Conservation (phyloP, 1,140 invertebrate genomes). For the Cyphomyrmex costatus region DNA sequence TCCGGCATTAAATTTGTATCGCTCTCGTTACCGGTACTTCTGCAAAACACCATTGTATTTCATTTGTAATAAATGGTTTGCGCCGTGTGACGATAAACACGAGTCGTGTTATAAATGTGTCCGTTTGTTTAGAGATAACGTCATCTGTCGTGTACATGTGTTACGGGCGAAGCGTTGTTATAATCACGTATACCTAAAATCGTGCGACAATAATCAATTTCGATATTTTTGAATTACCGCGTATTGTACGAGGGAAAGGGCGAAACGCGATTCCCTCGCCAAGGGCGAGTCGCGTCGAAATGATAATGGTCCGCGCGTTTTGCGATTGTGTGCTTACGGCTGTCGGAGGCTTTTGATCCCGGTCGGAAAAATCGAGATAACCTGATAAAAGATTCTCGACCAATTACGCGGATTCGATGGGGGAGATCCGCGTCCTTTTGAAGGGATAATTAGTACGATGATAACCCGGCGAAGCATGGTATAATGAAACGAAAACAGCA, state of each 20-base stretch:
- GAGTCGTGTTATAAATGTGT: conserved; percentile 42
- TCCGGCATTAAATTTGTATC: conserved; percentile 62
- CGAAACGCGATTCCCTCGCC: conserved; percentile 12
- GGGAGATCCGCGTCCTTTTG: conserved; percentile 60
- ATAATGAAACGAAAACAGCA: conserved; percentile 85
- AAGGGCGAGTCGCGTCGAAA: not conserved
- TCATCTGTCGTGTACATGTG: not conserved
- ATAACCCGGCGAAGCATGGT: conserved; percentile 75
- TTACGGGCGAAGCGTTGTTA: not conserved
- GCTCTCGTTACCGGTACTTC: conserved; percentile 57
- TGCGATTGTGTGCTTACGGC: not conserved
- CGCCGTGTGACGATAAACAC: conserved; percentile 39
- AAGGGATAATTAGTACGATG: conserved; percentile 80
- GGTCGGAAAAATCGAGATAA: conserved; percentile 28
- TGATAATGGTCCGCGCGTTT: not conserved
- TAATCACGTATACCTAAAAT: conserved; percentile 18
- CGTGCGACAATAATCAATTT: not conserved
- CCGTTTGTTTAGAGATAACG: conserved; percentile 48
- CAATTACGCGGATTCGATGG: conserved; percentile 52
- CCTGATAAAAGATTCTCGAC: conserved; percentile 44
- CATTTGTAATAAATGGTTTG: conserved; percentile 54
- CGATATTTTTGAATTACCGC: not conserved
- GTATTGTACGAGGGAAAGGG: not conserved
- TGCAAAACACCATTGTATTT: conserved; percentile 59
- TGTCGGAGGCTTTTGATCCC: conserved; percentile 35